A percentile compares a stretch with the other conserved stretches of the same genome.
These are phyloP conservation scores for Gasteruption jaculator DNA, from an alignment of 2,888 invertebrate species.

Conservation along the genomic window DNA sequence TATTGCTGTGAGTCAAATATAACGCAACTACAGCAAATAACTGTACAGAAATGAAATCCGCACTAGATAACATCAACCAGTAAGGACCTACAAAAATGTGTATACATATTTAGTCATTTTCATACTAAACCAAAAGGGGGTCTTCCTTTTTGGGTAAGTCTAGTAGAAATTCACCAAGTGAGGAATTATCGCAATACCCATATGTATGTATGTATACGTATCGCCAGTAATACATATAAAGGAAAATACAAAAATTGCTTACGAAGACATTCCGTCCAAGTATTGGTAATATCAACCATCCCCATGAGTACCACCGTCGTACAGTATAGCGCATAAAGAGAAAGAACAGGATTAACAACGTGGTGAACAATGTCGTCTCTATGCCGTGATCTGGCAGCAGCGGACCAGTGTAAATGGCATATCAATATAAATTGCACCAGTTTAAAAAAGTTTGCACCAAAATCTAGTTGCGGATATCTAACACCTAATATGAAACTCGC, in stretches of 20 bases:
- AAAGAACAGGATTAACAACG: slow-evolving; percentile 51
- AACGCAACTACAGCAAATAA: slow-evolving; percentile 53
- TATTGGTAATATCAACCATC: slow-evolving; percentile 50
- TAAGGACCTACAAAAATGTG: slow-evolving; percentile 49
- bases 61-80: slow-evolving; percentile 54
- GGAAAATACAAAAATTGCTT: slow-evolving; percentile 28
- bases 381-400: slow-evolving; percentile 51
- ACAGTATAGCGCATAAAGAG: slow-evolving; percentile 50
- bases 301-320: slow-evolving; percentile 52
- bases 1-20: slow-evolving; percentile 48
- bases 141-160: too few relatives aligned
- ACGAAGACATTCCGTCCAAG: slow-evolving; percentile 55
- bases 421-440: slow-evolving; percentile 53
- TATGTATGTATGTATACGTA: too few relatives aligned
- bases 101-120: too few relatives aligned
- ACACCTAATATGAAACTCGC: slow-evolving; percentile 50
- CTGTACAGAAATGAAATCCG: slow-evolving; percentile 53
- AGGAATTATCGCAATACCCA: too few relatives aligned
- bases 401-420: slow-evolving; percentile 55
- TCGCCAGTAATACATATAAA: neutral
- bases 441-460: slow-evolving; percentile 52
- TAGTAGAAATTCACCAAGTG: too few relatives aligned
- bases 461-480: slow-evolving; percentile 52
- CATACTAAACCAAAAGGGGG: too few relatives aligned
- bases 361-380: slow-evolving; percentile 48